phyloP scores from a whole-genome alignment of 2,113 vertebrate species.

The Xiphophorus hellerii region DNA sequence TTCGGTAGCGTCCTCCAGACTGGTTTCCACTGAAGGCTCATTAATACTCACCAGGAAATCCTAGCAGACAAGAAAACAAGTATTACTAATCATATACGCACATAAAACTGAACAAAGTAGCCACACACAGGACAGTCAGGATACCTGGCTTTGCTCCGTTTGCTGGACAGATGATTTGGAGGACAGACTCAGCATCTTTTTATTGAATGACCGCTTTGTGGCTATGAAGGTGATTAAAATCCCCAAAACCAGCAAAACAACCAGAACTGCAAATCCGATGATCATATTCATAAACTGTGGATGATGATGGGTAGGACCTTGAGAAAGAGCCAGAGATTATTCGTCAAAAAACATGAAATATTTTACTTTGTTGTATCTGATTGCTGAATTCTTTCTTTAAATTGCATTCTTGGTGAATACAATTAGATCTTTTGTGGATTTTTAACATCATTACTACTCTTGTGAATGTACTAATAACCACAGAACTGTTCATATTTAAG shows the following conservation, averaged over 20 bases:
- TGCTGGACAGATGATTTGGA: not conserved
- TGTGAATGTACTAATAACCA: not conserved
- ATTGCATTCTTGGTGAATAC: not conserved
- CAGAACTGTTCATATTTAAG: not conserved
- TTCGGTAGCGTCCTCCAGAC: not conserved
- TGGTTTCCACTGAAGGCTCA: not conserved
- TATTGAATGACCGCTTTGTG: conserved; percentile 43
- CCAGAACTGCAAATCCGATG: not conserved
- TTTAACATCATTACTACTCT: not conserved
- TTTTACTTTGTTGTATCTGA: not conserved
- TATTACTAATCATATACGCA: not conserved
- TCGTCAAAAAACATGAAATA: not conserved
- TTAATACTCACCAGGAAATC: conserved; percentile 8
- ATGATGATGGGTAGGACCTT: accelerated
- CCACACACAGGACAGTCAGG: not conserved
- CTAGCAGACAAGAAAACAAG: conserved; percentile 21
- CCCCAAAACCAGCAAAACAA: not conserved
- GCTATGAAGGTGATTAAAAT: conserved; percentile 23
- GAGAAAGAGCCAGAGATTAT: not conserved
- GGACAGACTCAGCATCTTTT: not conserved
- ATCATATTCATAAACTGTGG: not conserved
- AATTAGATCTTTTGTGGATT: not conserved
- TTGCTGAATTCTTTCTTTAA: not conserved
- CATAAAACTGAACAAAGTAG: not conserved
- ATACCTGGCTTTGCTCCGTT: conserved; percentile 37